Base-by-base conservation (phyloP, 2,797 vertebrate species). In the Okamejei kenojei region DNA sequence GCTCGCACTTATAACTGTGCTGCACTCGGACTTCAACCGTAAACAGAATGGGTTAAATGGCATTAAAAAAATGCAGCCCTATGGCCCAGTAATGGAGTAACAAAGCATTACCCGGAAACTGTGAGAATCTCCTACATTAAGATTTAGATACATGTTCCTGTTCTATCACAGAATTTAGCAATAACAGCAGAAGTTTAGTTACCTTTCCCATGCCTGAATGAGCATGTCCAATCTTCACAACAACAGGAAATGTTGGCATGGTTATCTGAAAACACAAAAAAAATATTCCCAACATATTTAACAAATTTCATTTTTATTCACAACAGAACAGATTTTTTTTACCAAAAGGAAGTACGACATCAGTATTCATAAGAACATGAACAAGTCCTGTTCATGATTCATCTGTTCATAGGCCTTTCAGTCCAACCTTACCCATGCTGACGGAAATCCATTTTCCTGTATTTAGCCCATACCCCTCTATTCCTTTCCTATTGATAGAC, bases 171-270 rank as follows among this genome's bases (percentile, higher is more conserved):
- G 15, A 2, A n/a, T n/a, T n/a, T n/a, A n/a, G n/a, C n/a, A 35
- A 26, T 68, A 77, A 77, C 11, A 65, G 54, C 3, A 76, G 32
- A 95, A 94, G 73, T 3, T 93, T 94, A 61, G 94, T 96, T 97
- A 99, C 99, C 98, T 99, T 99, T 95, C 99, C 99, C 99, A 99
- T 99, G 95, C 99, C 98, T 7, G 98, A 98, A 95, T 99, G 98
- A 94, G 99, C 99, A 11, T 99, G 99, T 95, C 99, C 99, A 1
- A 99, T 99, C 97, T 99, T 99, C 96, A 99, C 99, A 94, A 99
- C 98, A 1, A 99, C 98, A 0, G 98, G 98, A 94, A 99, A 99
- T 0, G 97, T 97, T 86, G 99, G 98, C 96, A 98, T 97, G 93
- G 98, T 98, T 93, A 99, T 97, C 99, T 99, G 96, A 77, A 94